phyloP scores from a whole-genome alignment of 2,888 invertebrate species.

The Allolobophora icterica region DNA sequence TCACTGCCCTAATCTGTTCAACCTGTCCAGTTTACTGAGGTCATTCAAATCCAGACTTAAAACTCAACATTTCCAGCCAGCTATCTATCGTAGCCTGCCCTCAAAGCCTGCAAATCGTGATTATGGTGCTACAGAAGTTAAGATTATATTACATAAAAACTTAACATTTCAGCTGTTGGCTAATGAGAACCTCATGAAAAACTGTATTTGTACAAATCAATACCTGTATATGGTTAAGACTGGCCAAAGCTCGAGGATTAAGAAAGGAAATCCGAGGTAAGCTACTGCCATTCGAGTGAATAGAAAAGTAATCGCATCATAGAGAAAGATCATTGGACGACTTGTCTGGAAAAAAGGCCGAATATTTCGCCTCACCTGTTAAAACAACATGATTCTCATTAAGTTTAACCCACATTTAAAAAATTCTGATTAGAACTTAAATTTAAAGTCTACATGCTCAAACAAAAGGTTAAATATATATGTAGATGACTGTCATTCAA shows the following conservation, averaged over 20 bases:
- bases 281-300: conserved; percentile 84
- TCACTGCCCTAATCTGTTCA: neutral
- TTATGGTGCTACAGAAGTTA: neutral
- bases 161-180: neutral
- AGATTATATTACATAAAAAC: neutral
- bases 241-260: conserved; percentile 83
- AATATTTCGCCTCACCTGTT: conserved; percentile 79
- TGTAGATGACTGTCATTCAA: too few relatives aligned
- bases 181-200: neutral
- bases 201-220: neutral
- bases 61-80: neutral
- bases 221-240: conserved; percentile 81
- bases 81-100: neutral
- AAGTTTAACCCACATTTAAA: neutral
- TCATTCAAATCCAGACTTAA: neutral
- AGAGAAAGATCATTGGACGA: conserved; percentile 66
- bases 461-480: too few relatives aligned
- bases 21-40: neutral
- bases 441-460: neutral
- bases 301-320: conserved; percentile 82
- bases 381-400: neutral
- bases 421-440: neutral
- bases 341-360: conserved; percentile 76
- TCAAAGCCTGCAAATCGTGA: neutral
- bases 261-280: conserved; percentile 89